Evolutionary conservation across 2,113 vertebrate species (phyloP), one percentile per base, ranked within the genome.

Genomic region (Alouatta palliata): DNA sequence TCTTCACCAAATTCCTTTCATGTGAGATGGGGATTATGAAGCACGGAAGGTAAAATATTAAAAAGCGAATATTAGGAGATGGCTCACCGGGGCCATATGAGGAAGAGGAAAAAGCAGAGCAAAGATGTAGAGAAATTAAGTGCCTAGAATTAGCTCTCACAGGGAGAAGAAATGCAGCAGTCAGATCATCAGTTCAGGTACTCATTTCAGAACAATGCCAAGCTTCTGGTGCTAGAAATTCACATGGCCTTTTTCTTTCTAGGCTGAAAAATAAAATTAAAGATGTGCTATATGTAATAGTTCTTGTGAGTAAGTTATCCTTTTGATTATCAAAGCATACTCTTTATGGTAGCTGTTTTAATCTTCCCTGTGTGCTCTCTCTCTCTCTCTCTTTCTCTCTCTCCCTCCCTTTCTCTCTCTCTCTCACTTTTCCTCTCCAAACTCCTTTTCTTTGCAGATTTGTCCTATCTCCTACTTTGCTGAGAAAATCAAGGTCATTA

Each of bases 151-250:
- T 86, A 81, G 91, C 45, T 83, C 32, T 95, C 25, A 64, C 4
- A 64, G 32, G 81, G 86, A 96, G 68, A 82, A 93, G 61, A 80
- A 96, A 90, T 71, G 77, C 9, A 91, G 64, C 1, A 14, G 20
- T 84, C 49, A 92, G n/a, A 64, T 64, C 5, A 71, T 75, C 52
- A 52, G 54, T 93, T 87, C 54, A 89, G 52, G 25, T 84, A 47
- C 70, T 89, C 13, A 20, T 52, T 94, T 93, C 56, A 87, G 71
- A 94, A 80, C 45, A 83, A 56, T 49, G 49, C 23, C 86, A 90
- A 52, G 30, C 12, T 91, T 76, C 54, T n/a, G 17, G 37, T 52
- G 23, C 80, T 82, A 89, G 96, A 88, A 90, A 96, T 92, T 87
- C 71, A 49, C 10, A 30, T n/a, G 0, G 14, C 40, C 32, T 35